Conservation (phyloP, 2,888 invertebrate genomes). For the Ophraella communa region DNA sequence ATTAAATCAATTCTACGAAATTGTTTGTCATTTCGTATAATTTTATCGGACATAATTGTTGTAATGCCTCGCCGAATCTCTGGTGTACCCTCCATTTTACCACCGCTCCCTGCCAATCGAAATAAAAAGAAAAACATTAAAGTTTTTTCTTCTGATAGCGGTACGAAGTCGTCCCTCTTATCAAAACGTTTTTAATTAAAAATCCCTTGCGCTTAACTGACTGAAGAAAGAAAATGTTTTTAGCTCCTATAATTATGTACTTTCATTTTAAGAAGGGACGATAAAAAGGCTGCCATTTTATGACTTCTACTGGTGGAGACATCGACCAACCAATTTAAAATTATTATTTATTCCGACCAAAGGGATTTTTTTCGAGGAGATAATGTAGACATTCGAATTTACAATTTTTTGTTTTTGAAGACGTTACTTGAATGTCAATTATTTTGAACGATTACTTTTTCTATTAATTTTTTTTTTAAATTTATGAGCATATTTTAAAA, state of each 20-base stretch:
- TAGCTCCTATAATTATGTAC: conserved; percentile 33
- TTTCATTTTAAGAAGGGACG: conserved; percentile 31
- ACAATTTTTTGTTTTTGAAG: neutral
- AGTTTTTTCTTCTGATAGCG: conserved; percentile 25
- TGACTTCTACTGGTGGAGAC: conserved; percentile 26
- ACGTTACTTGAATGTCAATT: no score
- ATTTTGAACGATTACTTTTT: no score
- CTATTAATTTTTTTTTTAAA: no score
- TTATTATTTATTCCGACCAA: neutral
- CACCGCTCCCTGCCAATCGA: conserved; percentile 15
- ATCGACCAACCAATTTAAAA: conserved; percentile 24
- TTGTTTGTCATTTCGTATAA: conserved; percentile 19
- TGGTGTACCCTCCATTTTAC: conserved; percentile 22
- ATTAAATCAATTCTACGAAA: conserved; percentile 7
- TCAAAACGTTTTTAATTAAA: conserved; percentile 34
- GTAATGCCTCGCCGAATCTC: conserved; percentile 15
- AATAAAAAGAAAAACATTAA: conserved; percentile 29
- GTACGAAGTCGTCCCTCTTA: conserved; percentile 20
- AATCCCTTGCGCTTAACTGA: conserved; percentile 25
- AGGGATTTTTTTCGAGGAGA: no score
- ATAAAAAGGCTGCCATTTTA: conserved; percentile 34
- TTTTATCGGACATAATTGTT: conserved; percentile 25
- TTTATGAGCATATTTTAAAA: no score
- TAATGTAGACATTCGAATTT: no score
- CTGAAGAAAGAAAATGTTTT: conserved; percentile 32